Percentiles rank a stretch among this genome's conserved stretches.
Evolutionary conservation across 2,888 invertebrate genomes (phyloP).

Genomic region (Plebejus melissa): DNA sequence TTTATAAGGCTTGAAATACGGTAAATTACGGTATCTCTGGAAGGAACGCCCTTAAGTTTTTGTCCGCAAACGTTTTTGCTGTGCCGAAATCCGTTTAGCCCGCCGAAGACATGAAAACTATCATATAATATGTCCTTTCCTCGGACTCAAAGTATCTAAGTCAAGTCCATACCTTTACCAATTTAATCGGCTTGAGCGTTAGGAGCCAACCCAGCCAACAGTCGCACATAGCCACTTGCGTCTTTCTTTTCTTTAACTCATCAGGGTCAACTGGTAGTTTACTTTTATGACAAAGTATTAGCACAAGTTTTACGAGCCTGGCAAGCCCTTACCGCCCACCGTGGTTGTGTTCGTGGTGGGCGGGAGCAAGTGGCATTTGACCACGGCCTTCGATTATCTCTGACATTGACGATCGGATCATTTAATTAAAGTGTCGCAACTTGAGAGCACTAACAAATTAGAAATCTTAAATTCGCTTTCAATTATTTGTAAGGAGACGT

Average conservation of each 20-base stretch:
- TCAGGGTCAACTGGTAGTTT: background rate
- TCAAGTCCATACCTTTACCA: no score
- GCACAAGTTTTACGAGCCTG: background rate
- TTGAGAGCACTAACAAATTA: background rate
- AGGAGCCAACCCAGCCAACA: no score
- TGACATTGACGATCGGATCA: background rate
- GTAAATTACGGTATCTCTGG: no score
- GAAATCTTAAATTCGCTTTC: background rate
- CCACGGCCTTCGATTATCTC: slow-evolving; percentile 9
- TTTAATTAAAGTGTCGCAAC: background rate
- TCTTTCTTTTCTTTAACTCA: background rate
- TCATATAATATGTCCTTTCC: no score
- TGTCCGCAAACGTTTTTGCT: no score
- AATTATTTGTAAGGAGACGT: background rate
- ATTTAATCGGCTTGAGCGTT: no score
- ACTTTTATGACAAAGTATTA: background rate
- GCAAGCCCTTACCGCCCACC: slow-evolving; percentile 2
- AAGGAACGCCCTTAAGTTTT: no score
- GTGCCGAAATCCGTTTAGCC: no score
- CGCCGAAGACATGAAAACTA: no score
- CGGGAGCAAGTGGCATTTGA: slow-evolving; percentile 12
- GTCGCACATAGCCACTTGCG: no score
- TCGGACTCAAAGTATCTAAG: no score
- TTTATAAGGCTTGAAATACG: no score
- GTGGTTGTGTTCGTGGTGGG: background rate